Evolutionary conservation across 2,797 vertebrate species (phyloP).

Genomic region (Sebastes hubbsi): DNA sequence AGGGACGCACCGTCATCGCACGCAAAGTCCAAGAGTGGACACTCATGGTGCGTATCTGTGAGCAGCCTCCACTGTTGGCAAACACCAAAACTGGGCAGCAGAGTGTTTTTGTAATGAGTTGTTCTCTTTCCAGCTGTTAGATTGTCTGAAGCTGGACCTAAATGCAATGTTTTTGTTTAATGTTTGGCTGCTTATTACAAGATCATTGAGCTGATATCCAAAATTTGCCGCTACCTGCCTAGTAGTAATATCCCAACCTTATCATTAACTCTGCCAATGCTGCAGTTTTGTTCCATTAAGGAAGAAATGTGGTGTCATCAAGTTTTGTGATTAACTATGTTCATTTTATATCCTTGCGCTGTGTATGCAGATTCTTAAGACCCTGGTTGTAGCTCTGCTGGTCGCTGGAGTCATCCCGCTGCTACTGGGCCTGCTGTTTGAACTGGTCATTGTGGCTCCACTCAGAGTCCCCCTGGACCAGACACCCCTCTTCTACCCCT

Average conservation of each 20-base stretch:
- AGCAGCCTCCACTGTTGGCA: background rate
- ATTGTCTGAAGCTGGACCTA: background rate
- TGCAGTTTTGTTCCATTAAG: background rate
- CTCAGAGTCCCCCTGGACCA: conserved; percentile 97
- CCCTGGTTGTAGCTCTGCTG: conserved; percentile 92
- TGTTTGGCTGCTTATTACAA: background rate
- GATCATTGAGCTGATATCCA: background rate
- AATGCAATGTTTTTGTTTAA: conserved; percentile 3
- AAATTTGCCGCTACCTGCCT: background rate
- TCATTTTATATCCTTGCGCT: background rate
- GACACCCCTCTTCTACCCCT: conserved; percentile 97
- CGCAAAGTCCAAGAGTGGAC: conserved; percentile 98
- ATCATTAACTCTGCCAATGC: background rate
- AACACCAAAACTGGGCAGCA: background rate
- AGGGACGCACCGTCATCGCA: conserved; percentile 94
- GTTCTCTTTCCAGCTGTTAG: background rate
- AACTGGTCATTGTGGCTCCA: conserved; percentile 96
- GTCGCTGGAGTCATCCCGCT: conserved; percentile 96
- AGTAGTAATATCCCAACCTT: background rate
- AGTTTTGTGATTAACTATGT: background rate
- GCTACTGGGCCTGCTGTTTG: conserved; percentile 94
- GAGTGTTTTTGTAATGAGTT: background rate
- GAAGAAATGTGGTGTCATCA: background rate
- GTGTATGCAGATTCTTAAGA: conserved; percentile 92
- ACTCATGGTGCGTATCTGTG: conserved; percentile 86